A percentile compares a stretch with the other conserved stretches of the same genome.
These are phyloP conservation scores for Nemopilema nomurai DNA, from an alignment of 30 jellyfish, hydroid and myxozoan genomes.

Conservation along the genomic window DNA sequence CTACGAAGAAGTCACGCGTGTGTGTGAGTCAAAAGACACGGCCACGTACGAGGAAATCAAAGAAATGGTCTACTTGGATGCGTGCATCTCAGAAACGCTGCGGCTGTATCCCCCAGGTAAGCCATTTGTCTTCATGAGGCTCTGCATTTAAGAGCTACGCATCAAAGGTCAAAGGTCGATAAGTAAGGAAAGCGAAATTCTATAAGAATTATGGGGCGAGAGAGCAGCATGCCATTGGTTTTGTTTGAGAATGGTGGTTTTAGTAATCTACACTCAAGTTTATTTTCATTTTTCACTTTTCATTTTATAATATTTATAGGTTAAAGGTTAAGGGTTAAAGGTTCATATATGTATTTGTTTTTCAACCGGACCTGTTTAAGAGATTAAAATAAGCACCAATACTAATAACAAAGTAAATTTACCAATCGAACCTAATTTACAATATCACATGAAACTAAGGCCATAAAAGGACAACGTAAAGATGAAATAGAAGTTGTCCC, in stretches of 20 bases:
- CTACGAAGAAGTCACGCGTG: constrained; percentile 34
- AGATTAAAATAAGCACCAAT: neutral
- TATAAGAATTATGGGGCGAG: too few relatives aligned
- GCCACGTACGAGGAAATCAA: constrained; percentile 46
- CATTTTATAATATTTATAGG: neutral
- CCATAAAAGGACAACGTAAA: neutral
- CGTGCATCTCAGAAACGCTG: constrained; percentile 63
- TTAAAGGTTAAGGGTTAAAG: neutral
- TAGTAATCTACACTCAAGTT: too few relatives aligned
- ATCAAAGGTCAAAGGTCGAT: too few relatives aligned
- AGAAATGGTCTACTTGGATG: constrained; percentile 68
- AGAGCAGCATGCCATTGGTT: too few relatives aligned
- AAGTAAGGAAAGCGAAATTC: too few relatives aligned
- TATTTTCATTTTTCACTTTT: neutral
- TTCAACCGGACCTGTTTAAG: neutral
- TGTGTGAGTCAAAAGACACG: constrained; percentile 34
- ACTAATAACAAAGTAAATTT: neutral
- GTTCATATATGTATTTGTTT: neutral
- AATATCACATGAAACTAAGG: neutral
- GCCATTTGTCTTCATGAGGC: too few relatives aligned
- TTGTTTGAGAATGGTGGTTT: too few relatives aligned
- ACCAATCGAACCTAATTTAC: too few relatives aligned
- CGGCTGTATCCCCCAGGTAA: constrained; percentile 71
- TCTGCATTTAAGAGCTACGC: too few relatives aligned
- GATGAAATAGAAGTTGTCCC: neutral